phyloP scores from a whole-genome alignment of 1,140 invertebrate genomes.

The Drosophila sucinea region DNA sequence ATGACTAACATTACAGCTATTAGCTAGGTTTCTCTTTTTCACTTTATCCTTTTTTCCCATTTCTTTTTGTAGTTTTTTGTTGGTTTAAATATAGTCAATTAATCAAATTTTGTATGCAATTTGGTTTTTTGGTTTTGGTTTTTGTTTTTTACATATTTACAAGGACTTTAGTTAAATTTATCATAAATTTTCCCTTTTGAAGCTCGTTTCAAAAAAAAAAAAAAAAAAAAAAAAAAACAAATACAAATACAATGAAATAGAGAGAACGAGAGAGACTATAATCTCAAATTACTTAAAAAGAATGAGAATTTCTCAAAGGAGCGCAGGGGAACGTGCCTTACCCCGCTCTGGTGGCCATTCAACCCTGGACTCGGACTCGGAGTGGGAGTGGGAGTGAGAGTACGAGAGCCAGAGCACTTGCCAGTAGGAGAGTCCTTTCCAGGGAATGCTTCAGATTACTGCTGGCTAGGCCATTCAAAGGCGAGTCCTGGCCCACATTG shows the following conservation, averaged over 20 bases:
- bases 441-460: background rate
- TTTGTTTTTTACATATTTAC: conserved; percentile 30
- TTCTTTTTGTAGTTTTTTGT: conserved; percentile 47
- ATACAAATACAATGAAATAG: background rate
- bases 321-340: background rate
- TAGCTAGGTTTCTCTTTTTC: conserved; percentile 60
- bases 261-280: conserved; percentile 9
- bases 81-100: conserved; percentile 45
- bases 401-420: conserved; percentile 5
- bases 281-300: conserved; percentile 1
- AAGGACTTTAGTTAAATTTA: conserved; percentile 17
- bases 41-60: conserved; percentile 33
- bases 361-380: conserved; percentile 42
- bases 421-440: background rate
- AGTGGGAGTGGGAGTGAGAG: background rate
- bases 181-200: conserved; percentile 37
- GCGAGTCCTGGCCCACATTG: conserved; percentile 65
- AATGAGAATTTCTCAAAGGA: background rate
- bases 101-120: conserved; percentile 44
- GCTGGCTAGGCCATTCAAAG: conserved; percentile 33
- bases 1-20: conserved; percentile 69
- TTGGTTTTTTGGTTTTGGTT: conserved; percentile 28
- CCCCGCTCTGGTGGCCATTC: conserved; percentile 18
- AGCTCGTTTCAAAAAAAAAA: conserved; percentile 69
- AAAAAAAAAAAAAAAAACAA: conserved; percentile 7